phyloP scores from a whole-genome alignment of 2,888 invertebrate species.

The Eupithecia exiguata region DNA sequence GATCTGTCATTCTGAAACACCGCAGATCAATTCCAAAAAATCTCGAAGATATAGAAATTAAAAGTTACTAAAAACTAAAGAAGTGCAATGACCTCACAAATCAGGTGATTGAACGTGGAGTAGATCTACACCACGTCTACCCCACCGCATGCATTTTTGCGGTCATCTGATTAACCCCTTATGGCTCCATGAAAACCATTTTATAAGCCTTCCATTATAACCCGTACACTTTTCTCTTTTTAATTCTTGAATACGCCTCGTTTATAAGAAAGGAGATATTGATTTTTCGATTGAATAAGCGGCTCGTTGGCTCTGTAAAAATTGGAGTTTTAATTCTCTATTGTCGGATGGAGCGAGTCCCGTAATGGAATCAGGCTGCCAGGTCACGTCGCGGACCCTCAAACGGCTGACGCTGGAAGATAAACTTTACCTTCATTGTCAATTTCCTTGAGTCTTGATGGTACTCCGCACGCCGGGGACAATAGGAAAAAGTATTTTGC shows the following conservation, averaged over 20 bases:
- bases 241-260: constrained; percentile 51
- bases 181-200: background rate
- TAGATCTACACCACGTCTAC: no score
- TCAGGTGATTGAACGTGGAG: no score
- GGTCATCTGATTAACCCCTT: background rate
- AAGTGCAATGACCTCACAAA: no score
- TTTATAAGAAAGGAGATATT: constrained; percentile 59
- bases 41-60: no score
- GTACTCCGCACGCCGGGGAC: constrained; percentile 70
- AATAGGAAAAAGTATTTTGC: constrained; percentile 77
- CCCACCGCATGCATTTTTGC: background rate
- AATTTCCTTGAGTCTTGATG: constrained; percentile 77
- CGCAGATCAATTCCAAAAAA: no score
- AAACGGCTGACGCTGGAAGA: constrained; percentile 78
- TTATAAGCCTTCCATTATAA: constrained; percentile 27
- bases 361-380: constrained; percentile 75
- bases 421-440: constrained; percentile 82
- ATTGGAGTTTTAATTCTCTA: constrained; percentile 74
- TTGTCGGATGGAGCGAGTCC: constrained; percentile 60
- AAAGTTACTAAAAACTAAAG: no score
- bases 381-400: constrained; percentile 76
- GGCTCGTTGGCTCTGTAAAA: constrained; percentile 68
- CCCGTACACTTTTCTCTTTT: constrained; percentile 33
- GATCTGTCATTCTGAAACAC: no score
- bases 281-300: constrained; percentile 72